Evolutionary conservation across 2,888 invertebrate genomes (phyloP).

Genomic region (Scaptomyza reducta): DNA sequence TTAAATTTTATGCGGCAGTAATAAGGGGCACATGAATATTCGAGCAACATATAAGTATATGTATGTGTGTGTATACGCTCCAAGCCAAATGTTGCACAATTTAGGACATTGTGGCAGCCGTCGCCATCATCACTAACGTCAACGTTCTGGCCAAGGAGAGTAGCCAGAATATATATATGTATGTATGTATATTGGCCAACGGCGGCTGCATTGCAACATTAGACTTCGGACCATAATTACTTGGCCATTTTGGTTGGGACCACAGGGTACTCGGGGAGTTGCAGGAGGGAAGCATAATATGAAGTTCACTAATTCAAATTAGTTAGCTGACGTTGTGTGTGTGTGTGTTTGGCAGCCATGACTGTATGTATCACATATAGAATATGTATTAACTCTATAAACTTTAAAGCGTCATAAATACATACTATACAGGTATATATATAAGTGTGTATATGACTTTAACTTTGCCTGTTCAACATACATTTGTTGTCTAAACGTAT

Average conservation of each 20-base stretch:
- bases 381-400: conserved; percentile 31
- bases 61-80: conserved; percentile 24
- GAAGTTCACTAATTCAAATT: conserved; percentile 76
- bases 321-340: conserved; percentile 51
- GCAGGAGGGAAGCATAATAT: conserved; percentile 28
- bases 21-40: conserved; percentile 68
- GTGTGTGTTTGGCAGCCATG: no score
- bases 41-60: conserved; percentile 35
- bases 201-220: conserved; percentile 8
- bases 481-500: conserved; percentile 71
- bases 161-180: background rate
- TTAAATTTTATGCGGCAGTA: conserved; percentile 54
- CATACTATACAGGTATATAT: background rate
- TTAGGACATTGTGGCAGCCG: conserved; percentile 71
- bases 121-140: conserved; percentile 16
- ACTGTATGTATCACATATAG: no score
- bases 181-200: background rate
- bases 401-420: conserved; percentile 26
- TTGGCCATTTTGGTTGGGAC: conserved; percentile 8
- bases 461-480: conserved; percentile 26
- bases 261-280: background rate
- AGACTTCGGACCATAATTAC: conserved; percentile 70
- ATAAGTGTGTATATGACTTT: conserved; percentile 5
- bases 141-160: background rate
- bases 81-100: conserved; percentile 77